phyloP scores from a whole-genome alignment of 2,113 vertebrate genomes.

The Daboia siamensis region DNA sequence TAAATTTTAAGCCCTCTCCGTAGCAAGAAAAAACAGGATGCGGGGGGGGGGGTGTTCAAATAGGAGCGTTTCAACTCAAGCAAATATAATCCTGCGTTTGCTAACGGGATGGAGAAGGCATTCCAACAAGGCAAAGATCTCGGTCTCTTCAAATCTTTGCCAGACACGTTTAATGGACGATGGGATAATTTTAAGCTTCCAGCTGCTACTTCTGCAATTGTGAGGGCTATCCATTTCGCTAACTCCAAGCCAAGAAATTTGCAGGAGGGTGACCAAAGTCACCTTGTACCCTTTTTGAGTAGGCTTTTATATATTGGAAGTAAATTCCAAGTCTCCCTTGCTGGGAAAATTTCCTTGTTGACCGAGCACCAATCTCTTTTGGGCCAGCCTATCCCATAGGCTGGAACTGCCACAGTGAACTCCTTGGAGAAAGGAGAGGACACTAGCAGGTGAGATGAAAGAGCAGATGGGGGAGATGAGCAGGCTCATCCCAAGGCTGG shows the following conservation, averaged over 20 bases:
- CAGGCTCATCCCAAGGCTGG: background rate
- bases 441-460: background rate
- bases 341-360: background rate
- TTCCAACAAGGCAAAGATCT: background rate
- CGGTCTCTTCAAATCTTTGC: background rate
- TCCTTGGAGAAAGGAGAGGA: background rate
- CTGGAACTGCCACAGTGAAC: background rate
- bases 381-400: background rate
- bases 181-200: background rate
- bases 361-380: background rate
- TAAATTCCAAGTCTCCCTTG: background rate
- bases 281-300: background rate
- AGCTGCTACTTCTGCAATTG: background rate
- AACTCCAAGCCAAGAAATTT: background rate
- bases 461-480: background rate
- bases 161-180: background rate
- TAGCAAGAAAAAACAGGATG: background rate
- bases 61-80: background rate
- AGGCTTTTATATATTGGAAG: background rate
- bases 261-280: background rate
- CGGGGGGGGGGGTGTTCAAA: background rate
- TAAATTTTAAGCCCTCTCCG: background rate
- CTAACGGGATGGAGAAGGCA: background rate
- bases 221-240: background rate
- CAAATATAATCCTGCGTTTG: background rate